These are phyloP conservation scores for Acridotheres tristis DNA, from an alignment of 2,797 vertebrate species.

Conservation along the genomic window DNA sequence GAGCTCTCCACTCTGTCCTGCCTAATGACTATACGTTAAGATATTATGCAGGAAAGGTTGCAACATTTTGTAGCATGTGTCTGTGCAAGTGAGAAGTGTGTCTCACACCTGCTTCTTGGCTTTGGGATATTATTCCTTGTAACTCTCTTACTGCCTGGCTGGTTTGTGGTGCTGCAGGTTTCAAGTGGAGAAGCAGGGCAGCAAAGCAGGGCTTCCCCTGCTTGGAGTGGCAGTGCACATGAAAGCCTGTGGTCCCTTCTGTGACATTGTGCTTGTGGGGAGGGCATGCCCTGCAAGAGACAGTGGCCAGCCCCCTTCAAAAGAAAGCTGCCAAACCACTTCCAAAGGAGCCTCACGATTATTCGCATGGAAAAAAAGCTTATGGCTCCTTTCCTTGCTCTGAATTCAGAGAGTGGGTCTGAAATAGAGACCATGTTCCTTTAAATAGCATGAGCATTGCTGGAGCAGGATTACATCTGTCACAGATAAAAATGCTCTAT, in stretches of 20 bases:
- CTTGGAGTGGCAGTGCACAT: background rate
- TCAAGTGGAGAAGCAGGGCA: background rate
- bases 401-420: background rate
- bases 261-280: background rate
- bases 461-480: slow-evolving; percentile 31
- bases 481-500: slow-evolving; percentile 56
- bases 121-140: background rate
- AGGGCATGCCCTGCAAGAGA: background rate
- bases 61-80: slow-evolving; percentile 15
- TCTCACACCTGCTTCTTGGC: slow-evolving; percentile 49
- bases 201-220: background rate
- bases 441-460: background rate
- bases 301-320: background rate
- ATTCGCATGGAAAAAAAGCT: background rate
- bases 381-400: background rate
- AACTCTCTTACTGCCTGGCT: background rate
- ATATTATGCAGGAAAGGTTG: background rate
- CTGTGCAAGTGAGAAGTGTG: background rate
- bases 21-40: slow-evolving; percentile 29
- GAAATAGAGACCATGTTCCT: background rate
- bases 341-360: background rate
- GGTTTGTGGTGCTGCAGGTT: background rate
- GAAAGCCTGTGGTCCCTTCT: background rate
- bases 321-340: background rate
- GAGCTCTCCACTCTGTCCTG: background rate